Base-by-base conservation (phyloP, 2,888 invertebrate species). In the Trissolcus brochymenae region DNA sequence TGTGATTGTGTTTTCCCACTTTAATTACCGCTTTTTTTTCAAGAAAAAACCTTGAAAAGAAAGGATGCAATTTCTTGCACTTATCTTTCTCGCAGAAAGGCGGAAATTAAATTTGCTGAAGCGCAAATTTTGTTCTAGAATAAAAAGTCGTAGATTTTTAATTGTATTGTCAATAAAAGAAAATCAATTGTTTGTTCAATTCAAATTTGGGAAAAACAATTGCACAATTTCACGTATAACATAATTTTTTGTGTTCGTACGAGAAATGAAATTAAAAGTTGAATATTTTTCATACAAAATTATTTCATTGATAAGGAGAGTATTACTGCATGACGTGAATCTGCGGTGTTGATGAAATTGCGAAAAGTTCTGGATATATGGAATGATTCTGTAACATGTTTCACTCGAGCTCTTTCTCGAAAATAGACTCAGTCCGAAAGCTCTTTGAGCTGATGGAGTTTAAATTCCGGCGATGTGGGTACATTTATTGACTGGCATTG, bases 321-420 rank as follows among this genome's bases (percentile, higher is more conserved):
- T 35, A 6, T 1, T 35, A 35, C 35, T 60, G 72, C 51, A 51
- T 41, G 46, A 40, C 29, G 46, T 67, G 68, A 70, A 70, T 65
- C 49, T 19, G 29, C 46, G 21, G 49, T 72, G 56, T 54, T 16
- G 72, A 59, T n/a, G 46, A 64, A 59, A 72, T 72, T 21, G 60
- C 35, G 60, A 59, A 66, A 68, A 72, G 72, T 77, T 73, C 60
- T 77, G 56, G 60, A 77, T 68, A 43, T 67, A 41, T 67, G 77
- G 72, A 77, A 77, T 65, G 73, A 53, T 29, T 64, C 68, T 68
- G 62, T 72, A 76, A 72, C 67, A 64, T 46, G 67, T 72, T 77
- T 19, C 68, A 21, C 60, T 68, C 35, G 55, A 73, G 35, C 43
- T 53, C n/a, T 21, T 62, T 57, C 60, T 64, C 14, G 72, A 65